phyloP scores from a whole-genome alignment of 2,888 invertebrate species.

The Caenorhabditis angaria region DNA sequence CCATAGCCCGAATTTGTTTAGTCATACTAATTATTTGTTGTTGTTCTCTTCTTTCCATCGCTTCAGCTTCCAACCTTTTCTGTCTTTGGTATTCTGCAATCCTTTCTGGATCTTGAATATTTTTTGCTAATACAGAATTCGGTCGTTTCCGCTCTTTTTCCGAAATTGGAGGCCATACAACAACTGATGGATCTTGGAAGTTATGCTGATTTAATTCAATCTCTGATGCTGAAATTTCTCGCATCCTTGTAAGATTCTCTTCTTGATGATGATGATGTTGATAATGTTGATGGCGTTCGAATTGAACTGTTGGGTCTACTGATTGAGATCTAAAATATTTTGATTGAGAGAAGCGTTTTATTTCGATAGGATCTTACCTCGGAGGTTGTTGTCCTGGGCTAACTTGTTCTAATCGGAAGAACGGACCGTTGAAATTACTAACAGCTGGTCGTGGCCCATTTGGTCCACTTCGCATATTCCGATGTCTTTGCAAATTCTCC shows the following conservation, averaged over 20 bases:
- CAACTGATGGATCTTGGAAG: conserved; percentile 52
- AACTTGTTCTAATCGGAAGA: conserved; percentile 69
- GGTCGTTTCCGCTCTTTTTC: conserved; percentile 54
- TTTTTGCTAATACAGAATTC: conserved; percentile 60
- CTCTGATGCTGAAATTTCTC: conserved; percentile 54
- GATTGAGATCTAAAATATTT: conserved; percentile 38
- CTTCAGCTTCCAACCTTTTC: conserved; percentile 63
- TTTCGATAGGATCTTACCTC: conserved; percentile 2
- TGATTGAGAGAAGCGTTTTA: conserved; percentile 1
- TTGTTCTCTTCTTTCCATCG: conserved; percentile 60
- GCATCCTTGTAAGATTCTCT: conserved; percentile 30
- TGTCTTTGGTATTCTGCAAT: conserved; percentile 65
- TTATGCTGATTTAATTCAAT: conserved; percentile 51
- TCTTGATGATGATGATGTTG: conserved; percentile 17
- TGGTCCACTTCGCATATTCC: conserved; percentile 45
- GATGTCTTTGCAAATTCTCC: conserved; percentile 65
- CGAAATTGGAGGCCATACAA: conserved; percentile 70
- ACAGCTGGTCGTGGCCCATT: conserved; percentile 40
- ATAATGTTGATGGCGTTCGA: conserved; percentile 14
- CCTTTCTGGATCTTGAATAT: conserved; percentile 64
- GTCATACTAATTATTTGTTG: conserved; percentile 50
- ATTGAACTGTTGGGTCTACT: conserved; percentile 33
- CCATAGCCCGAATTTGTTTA: conserved; percentile 64
- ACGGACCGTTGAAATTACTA: conserved; percentile 70
- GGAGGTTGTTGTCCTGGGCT: conserved; percentile 36